Conservation (phyloP, 2,888 invertebrate genomes). For the Cyaniris semiargus region DNA sequence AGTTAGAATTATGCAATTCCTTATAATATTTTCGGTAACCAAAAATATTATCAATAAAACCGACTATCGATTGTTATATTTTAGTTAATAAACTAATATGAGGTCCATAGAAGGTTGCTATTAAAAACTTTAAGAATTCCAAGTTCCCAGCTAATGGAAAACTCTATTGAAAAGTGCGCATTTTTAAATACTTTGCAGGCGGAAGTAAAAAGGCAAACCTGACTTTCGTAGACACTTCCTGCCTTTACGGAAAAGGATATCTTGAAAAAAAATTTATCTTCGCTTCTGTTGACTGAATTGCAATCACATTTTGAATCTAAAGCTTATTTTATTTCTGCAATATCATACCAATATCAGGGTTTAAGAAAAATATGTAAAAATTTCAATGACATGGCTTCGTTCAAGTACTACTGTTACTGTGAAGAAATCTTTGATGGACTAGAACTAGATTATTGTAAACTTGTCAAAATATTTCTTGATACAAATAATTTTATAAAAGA, state of each 20-base stretch:
- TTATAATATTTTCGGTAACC: no score
- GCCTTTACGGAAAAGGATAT: neutral
- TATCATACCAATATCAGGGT: neutral
- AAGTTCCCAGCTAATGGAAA: constrained; percentile 16
- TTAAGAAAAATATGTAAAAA: no score
- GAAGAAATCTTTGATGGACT: no score
- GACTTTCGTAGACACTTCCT: constrained; percentile 14
- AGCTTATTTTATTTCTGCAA: neutral
- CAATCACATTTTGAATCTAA: neutral
- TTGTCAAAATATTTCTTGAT: no score
- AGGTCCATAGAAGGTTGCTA: neutral
- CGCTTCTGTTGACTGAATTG: neutral
- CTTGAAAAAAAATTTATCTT: neutral
- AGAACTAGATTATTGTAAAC: no score
- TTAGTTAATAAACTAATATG: neutral
- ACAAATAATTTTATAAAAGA: no score
- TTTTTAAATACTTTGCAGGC: neutral
- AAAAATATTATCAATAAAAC: neutral
- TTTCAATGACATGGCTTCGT: no score
- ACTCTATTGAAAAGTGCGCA: neutral
- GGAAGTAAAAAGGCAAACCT: constrained; percentile 17
- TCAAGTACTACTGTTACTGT: no score
- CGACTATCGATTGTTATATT: neutral
- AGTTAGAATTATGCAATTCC: no score
- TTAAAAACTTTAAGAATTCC: neutral